Conservation (phyloP, 2,113 vertebrate species). For the Larimichthys crocea region DNA sequence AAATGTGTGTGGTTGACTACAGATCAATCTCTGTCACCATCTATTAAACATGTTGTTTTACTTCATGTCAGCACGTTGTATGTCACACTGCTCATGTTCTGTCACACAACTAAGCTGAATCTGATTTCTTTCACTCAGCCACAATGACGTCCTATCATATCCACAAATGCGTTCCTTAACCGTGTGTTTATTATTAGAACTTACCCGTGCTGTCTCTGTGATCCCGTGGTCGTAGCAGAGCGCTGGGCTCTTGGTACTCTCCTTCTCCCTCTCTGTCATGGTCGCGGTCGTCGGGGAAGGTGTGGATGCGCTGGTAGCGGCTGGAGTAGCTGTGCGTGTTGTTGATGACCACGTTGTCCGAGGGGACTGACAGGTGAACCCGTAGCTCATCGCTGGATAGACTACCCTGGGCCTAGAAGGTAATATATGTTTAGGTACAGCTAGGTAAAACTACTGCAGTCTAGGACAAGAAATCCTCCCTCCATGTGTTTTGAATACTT, state of each 20-base stretch:
- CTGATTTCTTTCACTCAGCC: not conserved
- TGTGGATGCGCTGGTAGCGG: slow-evolving; percentile 90
- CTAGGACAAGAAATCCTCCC: not conserved
- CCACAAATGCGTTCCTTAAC: not conserved
- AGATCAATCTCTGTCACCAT: slow-evolving; percentile 17
- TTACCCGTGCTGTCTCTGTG: slow-evolving; percentile 88
- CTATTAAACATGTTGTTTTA: slow-evolving; percentile 31
- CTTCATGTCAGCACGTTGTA: not conserved
- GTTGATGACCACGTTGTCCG: slow-evolving; percentile 94
- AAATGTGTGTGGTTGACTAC: not conserved
- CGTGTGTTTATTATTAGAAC: not conserved
- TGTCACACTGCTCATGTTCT: slow-evolving; percentile 12
- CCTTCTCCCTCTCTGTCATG: slow-evolving; percentile 77
- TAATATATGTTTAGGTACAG: not conserved
- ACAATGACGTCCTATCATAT: not conserved
- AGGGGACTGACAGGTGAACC: slow-evolving; percentile 90
- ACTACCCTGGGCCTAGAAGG: slow-evolving; percentile 87
- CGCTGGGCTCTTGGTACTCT: slow-evolving; percentile 92
- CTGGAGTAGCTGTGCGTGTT: slow-evolving; percentile 90
- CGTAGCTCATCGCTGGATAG: slow-evolving; percentile 91
- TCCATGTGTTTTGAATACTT: not conserved
- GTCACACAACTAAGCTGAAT: not conserved
- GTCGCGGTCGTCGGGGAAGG: slow-evolving; percentile 83
- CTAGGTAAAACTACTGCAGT: not conserved
- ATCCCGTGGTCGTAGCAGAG: slow-evolving; percentile 85